Evolutionary conservation across 1,140 invertebrate genomes (phyloP).

Genomic region (Euwallacea similis): DNA sequence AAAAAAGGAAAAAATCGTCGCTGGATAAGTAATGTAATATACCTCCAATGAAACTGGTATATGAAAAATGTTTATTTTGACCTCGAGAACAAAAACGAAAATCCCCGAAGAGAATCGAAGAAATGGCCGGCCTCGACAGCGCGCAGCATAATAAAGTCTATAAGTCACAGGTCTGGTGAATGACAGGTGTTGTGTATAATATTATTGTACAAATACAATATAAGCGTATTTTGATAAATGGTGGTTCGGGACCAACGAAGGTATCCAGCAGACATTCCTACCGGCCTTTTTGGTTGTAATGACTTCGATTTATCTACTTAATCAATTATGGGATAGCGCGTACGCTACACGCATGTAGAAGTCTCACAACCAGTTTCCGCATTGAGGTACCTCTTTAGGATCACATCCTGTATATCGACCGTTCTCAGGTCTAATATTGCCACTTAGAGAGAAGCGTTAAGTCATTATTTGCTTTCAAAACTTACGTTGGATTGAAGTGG

Average conservation of each 20-base stretch:
- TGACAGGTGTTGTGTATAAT: constrained; percentile 41
- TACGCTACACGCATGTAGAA: neutral
- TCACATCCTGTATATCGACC: too few relatives aligned
- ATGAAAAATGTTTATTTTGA: constrained; percentile 36
- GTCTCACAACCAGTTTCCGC: too few relatives aligned
- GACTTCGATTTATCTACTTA: constrained; percentile 40
- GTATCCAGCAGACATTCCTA: constrained; percentile 39
- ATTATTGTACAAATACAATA: constrained; percentile 40
- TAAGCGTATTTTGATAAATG: constrained; percentile 40
- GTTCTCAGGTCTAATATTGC: too few relatives aligned
- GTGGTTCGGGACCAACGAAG: constrained; percentile 17
- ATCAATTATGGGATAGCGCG: constrained; percentile 30
- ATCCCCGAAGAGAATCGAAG: constrained; percentile 18
- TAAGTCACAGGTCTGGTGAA: constrained; percentile 38
- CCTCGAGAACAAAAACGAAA: constrained; percentile 2
- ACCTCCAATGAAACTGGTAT: too few relatives aligned
- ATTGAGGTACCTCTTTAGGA: too few relatives aligned
- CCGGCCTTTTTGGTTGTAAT: constrained; percentile 38
- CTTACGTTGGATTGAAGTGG: too few relatives aligned
- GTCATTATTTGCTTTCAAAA: too few relatives aligned
- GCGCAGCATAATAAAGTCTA: constrained; percentile 36
- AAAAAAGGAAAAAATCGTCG: too few relatives aligned
- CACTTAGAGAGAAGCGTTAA: too few relatives aligned
- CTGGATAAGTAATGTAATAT: neutral
- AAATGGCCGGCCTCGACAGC: constrained; percentile 16